Percentiles rank a stretch among this genome's conserved stretches.
Evolutionary conservation across 2,113 vertebrate species (phyloP).

Genomic region (Cryptoleucopteryx plumbea): DNA sequence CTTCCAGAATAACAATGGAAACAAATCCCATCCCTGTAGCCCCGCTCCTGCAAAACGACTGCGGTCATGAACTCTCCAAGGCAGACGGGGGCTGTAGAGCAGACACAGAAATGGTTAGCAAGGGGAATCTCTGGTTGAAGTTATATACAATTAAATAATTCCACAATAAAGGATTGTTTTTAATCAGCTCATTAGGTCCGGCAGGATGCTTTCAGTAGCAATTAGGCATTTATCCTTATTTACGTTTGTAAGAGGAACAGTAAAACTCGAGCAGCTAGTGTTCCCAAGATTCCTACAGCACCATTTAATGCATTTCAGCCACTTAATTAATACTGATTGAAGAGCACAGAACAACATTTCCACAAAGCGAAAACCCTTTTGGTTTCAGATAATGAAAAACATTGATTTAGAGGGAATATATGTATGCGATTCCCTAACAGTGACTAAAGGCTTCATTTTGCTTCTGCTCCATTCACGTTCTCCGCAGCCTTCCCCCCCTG

Average conservation of each 20-base stretch:
- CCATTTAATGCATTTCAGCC: neutral
- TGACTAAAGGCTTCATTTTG: neutral
- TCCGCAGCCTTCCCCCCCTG: accelerated
- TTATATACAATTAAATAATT: neutral
- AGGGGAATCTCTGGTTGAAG: neutral
- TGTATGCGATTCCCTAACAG: neutral
- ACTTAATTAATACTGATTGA: conserved; percentile 27
- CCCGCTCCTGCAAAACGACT: neutral
- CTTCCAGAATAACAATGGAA: neutral
- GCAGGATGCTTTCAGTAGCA: conserved; percentile 32
- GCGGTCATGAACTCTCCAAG: accelerated
- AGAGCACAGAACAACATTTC: neutral
- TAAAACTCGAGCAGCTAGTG: neutral
- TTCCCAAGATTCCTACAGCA: neutral
- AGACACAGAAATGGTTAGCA: neutral
- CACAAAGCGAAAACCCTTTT: neutral
- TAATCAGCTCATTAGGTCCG: neutral
- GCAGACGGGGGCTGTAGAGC: neutral
- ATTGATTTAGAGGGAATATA: neutral
- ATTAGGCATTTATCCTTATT: conserved; percentile 43
- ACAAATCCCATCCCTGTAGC: neutral
- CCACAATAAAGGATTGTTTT: neutral
- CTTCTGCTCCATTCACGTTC: neutral
- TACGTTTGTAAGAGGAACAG: conserved; percentile 24
- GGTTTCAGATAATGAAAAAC: neutral